Percentiles rank a stretch among this genome's conserved stretches.
Evolutionary conservation across 2,888 invertebrate species (phyloP).

Genomic region (Phyllotreta striolata): DNA sequence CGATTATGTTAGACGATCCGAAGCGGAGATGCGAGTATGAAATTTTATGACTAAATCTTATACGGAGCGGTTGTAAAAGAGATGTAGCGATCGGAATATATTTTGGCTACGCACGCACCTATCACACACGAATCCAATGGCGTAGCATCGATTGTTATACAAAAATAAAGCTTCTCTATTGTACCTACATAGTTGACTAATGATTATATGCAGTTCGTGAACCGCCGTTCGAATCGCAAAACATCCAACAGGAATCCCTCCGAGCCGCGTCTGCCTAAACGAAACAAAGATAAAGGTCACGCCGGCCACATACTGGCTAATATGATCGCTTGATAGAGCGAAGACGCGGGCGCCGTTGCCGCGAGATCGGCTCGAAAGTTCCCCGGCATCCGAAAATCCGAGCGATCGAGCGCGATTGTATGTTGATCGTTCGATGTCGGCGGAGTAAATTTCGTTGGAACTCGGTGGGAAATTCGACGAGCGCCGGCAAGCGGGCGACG

Average conservation of each 20-base stretch:
- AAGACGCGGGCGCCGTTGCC: conserved; percentile 33
- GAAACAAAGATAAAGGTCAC: conserved; percentile 42
- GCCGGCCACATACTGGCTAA: conserved; percentile 40
- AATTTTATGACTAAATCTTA: conserved; percentile 26
- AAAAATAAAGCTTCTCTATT: too few relatives aligned
- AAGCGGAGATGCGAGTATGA: conserved; percentile 24
- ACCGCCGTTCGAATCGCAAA: conserved; percentile 32
- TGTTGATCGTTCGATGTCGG: too few relatives aligned
- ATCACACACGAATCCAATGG: conserved; percentile 15
- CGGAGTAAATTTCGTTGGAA: too few relatives aligned
- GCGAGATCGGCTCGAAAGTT: too few relatives aligned
- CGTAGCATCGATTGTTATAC: background rate
- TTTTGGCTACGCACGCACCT: conserved; percentile 25
- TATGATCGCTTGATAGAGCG: conserved; percentile 40
- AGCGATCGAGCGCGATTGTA: background rate
- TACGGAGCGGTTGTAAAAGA: conserved; percentile 27
- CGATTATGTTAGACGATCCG: conserved; percentile 6
- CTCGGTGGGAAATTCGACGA: background rate
- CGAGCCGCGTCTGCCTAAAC: conserved; percentile 37
- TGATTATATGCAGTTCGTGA: conserved; percentile 14
- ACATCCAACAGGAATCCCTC: conserved; percentile 33
- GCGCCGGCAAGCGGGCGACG: conserved; percentile 29
- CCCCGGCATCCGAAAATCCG: background rate
- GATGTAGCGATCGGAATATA: conserved; percentile 28
- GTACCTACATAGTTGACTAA: background rate